These are phyloP conservation scores for Gerris lacustris DNA, from an alignment of 2,888 invertebrate species.

Conservation along the genomic window DNA sequence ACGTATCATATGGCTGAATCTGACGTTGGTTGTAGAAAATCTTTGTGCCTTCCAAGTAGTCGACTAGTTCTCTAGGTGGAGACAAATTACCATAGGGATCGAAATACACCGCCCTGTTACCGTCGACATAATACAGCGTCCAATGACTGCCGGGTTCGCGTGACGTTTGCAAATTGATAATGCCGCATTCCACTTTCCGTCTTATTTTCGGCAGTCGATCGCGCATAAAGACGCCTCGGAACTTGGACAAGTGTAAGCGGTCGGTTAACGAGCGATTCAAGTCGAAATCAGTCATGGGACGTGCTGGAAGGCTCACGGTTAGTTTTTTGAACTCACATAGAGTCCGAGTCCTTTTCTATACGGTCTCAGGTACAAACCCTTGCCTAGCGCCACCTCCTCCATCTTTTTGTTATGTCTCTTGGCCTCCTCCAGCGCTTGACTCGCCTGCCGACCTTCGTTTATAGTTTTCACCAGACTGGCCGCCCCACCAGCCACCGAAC, in stretches of 20 bases:
- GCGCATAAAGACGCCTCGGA: conserved; percentile 28
- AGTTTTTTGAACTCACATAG: conserved; percentile 15
- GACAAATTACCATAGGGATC: conserved; percentile 12
- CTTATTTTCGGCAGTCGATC: conserved; percentile 21
- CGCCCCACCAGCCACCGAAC: conserved; percentile 29
- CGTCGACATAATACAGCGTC: conserved; percentile 24
- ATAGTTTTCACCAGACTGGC: conserved; percentile 30
- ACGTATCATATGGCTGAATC: conserved; percentile 2
- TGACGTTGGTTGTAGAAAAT: not conserved
- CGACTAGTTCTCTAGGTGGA: conserved; percentile 10
- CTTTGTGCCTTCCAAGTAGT: not conserved
- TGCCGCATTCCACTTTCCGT: conserved; percentile 22
- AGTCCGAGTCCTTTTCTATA: conserved; percentile 21
- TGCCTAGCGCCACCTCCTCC: conserved; percentile 29
- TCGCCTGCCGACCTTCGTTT: conserved; percentile 28
- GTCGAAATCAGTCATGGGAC: conserved; percentile 29
- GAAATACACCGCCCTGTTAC: conserved; percentile 2
- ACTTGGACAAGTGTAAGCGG: conserved; percentile 23
- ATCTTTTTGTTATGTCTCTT: conserved; percentile 32
- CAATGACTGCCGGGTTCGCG: conserved; percentile 28
- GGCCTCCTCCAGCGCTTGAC: conserved; percentile 28
- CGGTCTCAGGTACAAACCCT: conserved; percentile 28
- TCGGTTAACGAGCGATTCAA: conserved; percentile 19
- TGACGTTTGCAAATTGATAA: conserved; percentile 28
- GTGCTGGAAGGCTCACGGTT: conserved; percentile 24